Conservation (phyloP, 2,113 vertebrate genomes). For the Passer montanus region DNA sequence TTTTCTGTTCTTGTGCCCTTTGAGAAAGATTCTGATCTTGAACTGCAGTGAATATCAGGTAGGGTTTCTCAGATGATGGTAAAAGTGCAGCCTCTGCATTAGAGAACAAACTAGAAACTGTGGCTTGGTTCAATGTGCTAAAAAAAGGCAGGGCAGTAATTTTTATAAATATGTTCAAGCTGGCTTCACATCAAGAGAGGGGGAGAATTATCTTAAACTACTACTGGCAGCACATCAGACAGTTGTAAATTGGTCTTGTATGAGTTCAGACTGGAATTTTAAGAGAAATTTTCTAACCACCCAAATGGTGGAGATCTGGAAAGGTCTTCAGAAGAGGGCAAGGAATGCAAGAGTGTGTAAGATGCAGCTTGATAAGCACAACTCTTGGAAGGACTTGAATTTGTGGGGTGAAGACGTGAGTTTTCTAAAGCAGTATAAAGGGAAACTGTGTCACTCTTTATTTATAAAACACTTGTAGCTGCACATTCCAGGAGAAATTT, state of each 20-base stretch:
- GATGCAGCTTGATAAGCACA: background rate
- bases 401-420: background rate
- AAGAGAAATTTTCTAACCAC: background rate
- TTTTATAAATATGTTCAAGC: background rate
- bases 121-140: background rate
- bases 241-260: background rate
- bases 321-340: background rate
- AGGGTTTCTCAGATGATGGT: background rate
- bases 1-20: background rate
- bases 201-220: background rate
- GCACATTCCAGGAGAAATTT: background rate
- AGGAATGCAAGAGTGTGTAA: background rate
- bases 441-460: background rate
- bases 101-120: background rate
- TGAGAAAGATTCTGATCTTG: background rate
- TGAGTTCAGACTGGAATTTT: background rate
- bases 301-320: background rate
- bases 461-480: background rate
- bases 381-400: background rate
- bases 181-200: background rate
- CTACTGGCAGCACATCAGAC: slow-evolving; percentile 21
- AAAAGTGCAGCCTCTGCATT: background rate
- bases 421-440: background rate
- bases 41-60: background rate
- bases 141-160: background rate